Conservation (phyloP, 2,888 invertebrate species). For the Xestia c-nigrum region DNA sequence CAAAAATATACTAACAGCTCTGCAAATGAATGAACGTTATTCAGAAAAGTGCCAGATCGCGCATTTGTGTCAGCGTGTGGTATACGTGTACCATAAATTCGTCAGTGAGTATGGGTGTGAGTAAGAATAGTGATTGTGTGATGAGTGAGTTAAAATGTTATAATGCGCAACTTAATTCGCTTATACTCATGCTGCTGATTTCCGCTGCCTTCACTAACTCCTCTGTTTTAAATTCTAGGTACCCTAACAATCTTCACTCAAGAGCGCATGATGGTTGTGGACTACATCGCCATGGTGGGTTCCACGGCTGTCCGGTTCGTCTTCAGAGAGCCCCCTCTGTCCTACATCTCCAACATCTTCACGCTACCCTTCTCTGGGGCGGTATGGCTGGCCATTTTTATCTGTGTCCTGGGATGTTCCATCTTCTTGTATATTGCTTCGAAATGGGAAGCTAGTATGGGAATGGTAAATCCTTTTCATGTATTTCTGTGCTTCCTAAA, state of each 20-base stretch:
- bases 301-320: conserved; percentile 90
- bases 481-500: neutral
- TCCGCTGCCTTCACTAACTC: neutral
- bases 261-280: conserved; percentile 84
- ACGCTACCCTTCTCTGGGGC: conserved; percentile 91
- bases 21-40: no score
- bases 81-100: no score
- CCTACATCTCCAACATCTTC: conserved; percentile 92
- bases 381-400: conserved; percentile 91
- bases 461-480: conserved; percentile 70
- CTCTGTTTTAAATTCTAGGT: conserved; percentile 68
- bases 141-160: no score
- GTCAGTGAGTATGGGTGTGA: no score
- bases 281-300: conserved; percentile 90
- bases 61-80: no score
- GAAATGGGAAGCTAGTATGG: conserved; percentile 85
- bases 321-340: conserved; percentile 92
- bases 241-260: conserved; percentile 85
- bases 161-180: no score
- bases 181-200: neutral
- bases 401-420: conserved; percentile 86
- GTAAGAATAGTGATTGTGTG: no score
- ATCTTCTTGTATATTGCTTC: conserved; percentile 87
- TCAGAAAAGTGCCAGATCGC: no score
- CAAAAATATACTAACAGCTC: no score